Conservation (phyloP, 2,113 vertebrate genomes). For the Sterrhoptilus dennistouni region DNA sequence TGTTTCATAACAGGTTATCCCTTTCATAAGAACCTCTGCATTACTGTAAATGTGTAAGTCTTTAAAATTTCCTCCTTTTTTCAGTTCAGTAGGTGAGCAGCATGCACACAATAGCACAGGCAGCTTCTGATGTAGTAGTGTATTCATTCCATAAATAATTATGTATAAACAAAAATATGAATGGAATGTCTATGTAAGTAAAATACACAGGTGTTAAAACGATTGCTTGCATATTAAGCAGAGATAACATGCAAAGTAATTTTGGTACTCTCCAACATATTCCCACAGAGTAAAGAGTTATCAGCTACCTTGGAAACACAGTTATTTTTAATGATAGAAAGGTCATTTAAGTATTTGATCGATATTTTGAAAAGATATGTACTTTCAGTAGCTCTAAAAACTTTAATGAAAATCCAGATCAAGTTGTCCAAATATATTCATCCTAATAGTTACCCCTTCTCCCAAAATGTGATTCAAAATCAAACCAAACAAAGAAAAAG, state of each 20-base stretch:
- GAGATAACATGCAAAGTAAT: neutral
- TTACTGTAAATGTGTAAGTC: neutral
- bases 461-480: accelerated
- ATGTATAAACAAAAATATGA: neutral
- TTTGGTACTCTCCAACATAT: neutral
- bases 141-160: neutral
- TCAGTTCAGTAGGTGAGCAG: neutral
- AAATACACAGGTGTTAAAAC: neutral
- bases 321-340: neutral
- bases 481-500: neutral
- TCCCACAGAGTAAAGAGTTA: neutral
- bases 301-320: neutral
- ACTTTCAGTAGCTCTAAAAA: neutral
- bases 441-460: neutral
- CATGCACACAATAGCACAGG: accelerated
- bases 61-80: neutral
- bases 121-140: neutral
- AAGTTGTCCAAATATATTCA: neutral
- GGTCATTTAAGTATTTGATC: neutral
- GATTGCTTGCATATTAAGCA: neutral
- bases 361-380: neutral
- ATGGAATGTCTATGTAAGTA: neutral
- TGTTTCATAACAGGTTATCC: neutral
- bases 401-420: neutral
- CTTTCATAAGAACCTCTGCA: neutral